Evolutionary conservation across 2,888 invertebrate species (phyloP).

Genomic region (Anthophora plumipes): DNA sequence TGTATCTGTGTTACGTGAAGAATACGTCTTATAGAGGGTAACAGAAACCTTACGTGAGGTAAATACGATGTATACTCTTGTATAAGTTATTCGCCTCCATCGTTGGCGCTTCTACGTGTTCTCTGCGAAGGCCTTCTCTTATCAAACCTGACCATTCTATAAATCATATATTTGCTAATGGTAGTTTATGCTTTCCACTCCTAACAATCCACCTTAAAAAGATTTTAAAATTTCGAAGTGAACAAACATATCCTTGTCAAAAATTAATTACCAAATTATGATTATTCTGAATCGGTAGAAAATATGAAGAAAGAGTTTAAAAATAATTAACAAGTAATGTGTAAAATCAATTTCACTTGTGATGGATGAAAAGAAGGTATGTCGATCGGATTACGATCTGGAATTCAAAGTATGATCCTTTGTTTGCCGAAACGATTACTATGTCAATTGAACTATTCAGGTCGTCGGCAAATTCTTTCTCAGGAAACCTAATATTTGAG

Average conservation of each 20-base stretch:
- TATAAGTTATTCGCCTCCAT: not conserved
- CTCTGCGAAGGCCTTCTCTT: not conserved
- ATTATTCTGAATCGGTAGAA: not conserved
- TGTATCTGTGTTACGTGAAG: not conserved
- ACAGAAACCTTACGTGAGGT: constrained; percentile 30
- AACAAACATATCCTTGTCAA: not conserved
- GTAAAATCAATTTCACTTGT: not conserved
- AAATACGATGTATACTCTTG: constrained; percentile 9
- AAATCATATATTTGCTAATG: not conserved
- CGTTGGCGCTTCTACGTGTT: not conserved
- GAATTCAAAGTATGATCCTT: not conserved
- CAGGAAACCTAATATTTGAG: not conserved
- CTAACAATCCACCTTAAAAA: not conserved
- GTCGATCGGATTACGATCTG: not conserved
- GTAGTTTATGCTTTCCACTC: not conserved
- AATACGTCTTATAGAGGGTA: not conserved
- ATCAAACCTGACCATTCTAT: not conserved
- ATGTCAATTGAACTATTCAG: not conserved
- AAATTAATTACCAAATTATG: too few relatives aligned
- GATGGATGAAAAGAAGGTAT: not conserved
- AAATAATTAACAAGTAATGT: too few relatives aligned
- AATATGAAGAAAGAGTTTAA: not conserved
- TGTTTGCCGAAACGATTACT: not conserved
- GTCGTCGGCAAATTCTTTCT: not conserved
- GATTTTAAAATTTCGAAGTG: not conserved